These are phyloP conservation scores for Oreochromis spilurus DNA, from an alignment of 2,113 vertebrate genomes.

Conservation along the genomic window DNA sequence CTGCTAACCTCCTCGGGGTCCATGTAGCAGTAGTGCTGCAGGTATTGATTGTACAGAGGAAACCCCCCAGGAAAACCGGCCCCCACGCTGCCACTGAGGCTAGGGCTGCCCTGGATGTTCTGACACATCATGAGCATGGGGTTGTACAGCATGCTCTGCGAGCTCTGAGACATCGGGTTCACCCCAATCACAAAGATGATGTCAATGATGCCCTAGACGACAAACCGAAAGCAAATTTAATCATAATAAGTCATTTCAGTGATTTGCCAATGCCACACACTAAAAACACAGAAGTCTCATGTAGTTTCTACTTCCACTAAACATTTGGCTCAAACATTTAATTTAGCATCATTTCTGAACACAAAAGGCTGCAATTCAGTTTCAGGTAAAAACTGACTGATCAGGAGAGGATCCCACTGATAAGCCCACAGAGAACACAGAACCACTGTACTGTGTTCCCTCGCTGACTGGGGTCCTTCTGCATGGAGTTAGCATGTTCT, in stretches of 20 bases:
- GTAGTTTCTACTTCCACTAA: neutral
- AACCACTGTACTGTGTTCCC: neutral
- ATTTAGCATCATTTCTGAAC: neutral
- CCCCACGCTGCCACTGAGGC: constrained; percentile 57
- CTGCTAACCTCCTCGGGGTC: constrained; percentile 81
- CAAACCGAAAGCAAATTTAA: neutral
- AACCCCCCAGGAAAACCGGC: constrained; percentile 49
- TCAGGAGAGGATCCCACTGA: neutral
- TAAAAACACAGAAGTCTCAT: neutral
- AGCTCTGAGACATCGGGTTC: constrained; percentile 82
- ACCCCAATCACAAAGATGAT: constrained; percentile 85
- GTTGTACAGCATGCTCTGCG: constrained; percentile 77
- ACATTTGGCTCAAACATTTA: neutral
- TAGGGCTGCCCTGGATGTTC: constrained; percentile 69
- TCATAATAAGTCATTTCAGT: neutral
- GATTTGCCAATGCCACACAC: neutral
- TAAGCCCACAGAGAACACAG: neutral
- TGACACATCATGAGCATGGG: constrained; percentile 80
- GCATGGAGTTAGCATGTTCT: neutral
- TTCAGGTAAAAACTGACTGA: neutral
- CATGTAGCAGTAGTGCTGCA: constrained; percentile 87
- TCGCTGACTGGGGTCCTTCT: neutral
- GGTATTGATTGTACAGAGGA: constrained; percentile 77
- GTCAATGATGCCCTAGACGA: constrained; percentile 76
- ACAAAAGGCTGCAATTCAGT: neutral